Conservation (phyloP, 2,113 vertebrate species). For the Suncus etruscus region DNA sequence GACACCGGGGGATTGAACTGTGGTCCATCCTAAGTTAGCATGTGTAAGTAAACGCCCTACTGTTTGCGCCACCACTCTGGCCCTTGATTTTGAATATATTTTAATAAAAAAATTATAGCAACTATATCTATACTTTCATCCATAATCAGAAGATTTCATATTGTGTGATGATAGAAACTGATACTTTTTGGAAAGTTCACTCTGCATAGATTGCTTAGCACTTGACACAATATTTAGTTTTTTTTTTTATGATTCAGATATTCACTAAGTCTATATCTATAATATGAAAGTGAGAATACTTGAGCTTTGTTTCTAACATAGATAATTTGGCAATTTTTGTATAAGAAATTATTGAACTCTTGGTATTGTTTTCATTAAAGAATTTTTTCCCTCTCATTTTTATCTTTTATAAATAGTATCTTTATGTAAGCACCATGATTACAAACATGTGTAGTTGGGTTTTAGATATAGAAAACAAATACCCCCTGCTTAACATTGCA, state of each 20-base stretch:
- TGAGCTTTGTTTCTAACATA: background rate
- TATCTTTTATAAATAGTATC: too few relatives aligned
- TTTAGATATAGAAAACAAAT: too few relatives aligned
- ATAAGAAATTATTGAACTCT: background rate
- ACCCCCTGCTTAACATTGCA: too few relatives aligned
- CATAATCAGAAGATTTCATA: background rate
- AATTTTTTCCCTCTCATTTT: background rate
- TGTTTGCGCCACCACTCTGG: too few relatives aligned
- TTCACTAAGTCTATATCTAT: background rate
- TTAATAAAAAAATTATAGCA: background rate
- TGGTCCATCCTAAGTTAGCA: too few relatives aligned
- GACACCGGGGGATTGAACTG: too few relatives aligned
- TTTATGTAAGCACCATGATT: too few relatives aligned
- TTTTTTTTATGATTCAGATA: background rate
- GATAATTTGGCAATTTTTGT: background rate
- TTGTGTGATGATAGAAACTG: background rate
- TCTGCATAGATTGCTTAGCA: background rate
- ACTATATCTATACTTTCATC: background rate
- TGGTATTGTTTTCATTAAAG: background rate
- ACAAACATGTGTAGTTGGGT: too few relatives aligned
- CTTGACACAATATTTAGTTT: background rate
- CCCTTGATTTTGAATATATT: background rate
- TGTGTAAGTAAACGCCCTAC: too few relatives aligned
- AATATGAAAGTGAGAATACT: background rate
- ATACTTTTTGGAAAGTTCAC: background rate